Evolutionary conservation across 2,888 invertebrate genomes (phyloP).

Genomic region (Metellina segmentata): DNA sequence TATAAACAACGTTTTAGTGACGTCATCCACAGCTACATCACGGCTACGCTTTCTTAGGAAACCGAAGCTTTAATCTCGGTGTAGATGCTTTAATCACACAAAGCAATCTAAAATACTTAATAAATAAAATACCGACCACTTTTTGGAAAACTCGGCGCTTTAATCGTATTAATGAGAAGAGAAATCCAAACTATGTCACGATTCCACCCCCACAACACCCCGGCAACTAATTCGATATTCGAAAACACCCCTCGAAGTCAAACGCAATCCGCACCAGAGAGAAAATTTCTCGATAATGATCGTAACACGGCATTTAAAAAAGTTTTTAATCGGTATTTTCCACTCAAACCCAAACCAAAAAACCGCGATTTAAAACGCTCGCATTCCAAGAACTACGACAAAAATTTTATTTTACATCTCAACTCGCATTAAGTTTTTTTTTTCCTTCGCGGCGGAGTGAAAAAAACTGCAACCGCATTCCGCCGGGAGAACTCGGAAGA

Average conservation of each 20-base stretch:
- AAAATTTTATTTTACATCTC: constrained; percentile 29
- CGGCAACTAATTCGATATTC: background rate
- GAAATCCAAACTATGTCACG: too few relatives aligned
- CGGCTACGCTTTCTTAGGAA: too few relatives aligned
- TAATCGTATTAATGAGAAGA: too few relatives aligned
- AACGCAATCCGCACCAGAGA: background rate
- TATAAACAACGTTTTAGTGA: too few relatives aligned
- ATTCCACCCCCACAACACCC: too few relatives aligned
- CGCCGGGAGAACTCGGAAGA: constrained; percentile 1
- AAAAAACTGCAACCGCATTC: constrained; percentile 54
- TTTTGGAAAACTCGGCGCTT: too few relatives aligned
- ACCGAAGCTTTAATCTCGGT: too few relatives aligned
- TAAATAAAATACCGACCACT: too few relatives aligned
- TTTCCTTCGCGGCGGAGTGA: background rate
- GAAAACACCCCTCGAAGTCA: background rate
- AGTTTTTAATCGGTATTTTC: background rate
- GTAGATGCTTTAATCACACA: too few relatives aligned
- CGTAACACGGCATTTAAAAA: background rate
- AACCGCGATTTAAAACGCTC: background rate
- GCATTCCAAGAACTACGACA: constrained; percentile 38
- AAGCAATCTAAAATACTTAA: too few relatives aligned
- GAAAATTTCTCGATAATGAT: background rate
- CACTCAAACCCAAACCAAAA: background rate
- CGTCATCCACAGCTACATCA: too few relatives aligned
- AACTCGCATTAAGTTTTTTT: constrained; percentile 17